These are phyloP conservation scores for Schrankia costaestrigalis DNA, from an alignment of 2,888 invertebrate species.

Conservation along the genomic window DNA sequence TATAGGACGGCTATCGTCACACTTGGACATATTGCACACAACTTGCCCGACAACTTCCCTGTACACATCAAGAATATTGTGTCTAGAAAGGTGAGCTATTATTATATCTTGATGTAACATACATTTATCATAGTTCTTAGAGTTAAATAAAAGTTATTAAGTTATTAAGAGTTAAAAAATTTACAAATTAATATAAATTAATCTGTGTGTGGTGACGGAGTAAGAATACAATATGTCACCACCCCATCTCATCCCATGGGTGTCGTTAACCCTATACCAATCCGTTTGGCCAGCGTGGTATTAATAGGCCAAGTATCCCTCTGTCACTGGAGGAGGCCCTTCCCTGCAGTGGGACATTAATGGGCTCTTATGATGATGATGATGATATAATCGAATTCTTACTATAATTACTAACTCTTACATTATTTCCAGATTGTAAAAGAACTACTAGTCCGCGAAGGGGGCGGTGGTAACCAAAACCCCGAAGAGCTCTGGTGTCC, in stretches of 20 bases:
- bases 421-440: constrained; percentile 88
- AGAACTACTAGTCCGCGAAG: constrained; percentile 93
- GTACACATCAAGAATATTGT: constrained; percentile 96
- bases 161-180: too few relatives aligned
- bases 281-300: too few relatives aligned
- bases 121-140: too few relatives aligned
- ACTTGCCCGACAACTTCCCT: constrained; percentile 94
- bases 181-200: too few relatives aligned
- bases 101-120: neutral
- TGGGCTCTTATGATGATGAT: too few relatives aligned
- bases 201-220: neutral
- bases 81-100: constrained; percentile 86
- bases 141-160: too few relatives aligned
- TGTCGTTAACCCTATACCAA: too few relatives aligned
- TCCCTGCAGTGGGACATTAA: too few relatives aligned
- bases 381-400: too few relatives aligned
- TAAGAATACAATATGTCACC: neutral
- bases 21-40: constrained; percentile 95
- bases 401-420: neutral
- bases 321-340: too few relatives aligned
- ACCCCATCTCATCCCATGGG: neutral
- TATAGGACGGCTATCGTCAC: constrained; percentile 97
- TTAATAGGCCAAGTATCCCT: too few relatives aligned
- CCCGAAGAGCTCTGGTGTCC: constrained; percentile 87
- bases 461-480: constrained; percentile 53